Base-by-base conservation (phyloP, 2,113 vertebrate genomes). In the Tympanuchus pallidicinctus region DNA sequence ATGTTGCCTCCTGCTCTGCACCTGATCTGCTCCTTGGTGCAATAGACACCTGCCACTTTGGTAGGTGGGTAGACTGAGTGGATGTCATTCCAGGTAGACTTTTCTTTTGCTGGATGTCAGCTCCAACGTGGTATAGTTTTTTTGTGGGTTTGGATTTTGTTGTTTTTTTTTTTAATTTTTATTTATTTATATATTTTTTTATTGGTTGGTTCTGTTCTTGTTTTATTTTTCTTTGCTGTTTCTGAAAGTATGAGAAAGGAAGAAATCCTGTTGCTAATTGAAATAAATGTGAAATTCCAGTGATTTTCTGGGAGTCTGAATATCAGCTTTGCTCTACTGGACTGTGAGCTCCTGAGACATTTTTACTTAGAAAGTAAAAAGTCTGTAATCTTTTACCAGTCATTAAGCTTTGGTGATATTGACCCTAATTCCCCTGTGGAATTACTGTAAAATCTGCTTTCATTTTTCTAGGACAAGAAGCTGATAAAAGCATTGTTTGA, bases 401-500 rank as follows among this genome's bases (percentile, higher is more conserved):
- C 28, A 32, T 54, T 81, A 64, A 88, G 65, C 65, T 82, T 76
- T 36, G 11, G 4, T 86, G 40, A 54, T 54, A n/a, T 34, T 65
- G 40, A 69, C 30, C 38, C 3, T 28, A 69, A 47, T 27, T 75
- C 24, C 73, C 85, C 85, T 76, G 78, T 92, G 70, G 22, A 63
- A 27, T 94, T 86, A 65, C 74, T 79, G 20, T 66, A 73, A 90
- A 67, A 77, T 87, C 84, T 96, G 24, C 60, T 90, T 96, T 96
- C 81, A 76, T 93, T 82, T 97, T 96, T 88, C 71, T 97, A 99
- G 99, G 99, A 99, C 98, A 99, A 99, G 98, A 99, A 99, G 85
- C 98, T 99, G 73, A 99, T 99, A 98, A 99, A 98, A 97, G 99
- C 99, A 3, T 91, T 99, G 92, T 99, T 99, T 97, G 99, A 99